Base-by-base conservation (phyloP, 2,888 invertebrate species). In the Troglohyphantes excavatus region DNA sequence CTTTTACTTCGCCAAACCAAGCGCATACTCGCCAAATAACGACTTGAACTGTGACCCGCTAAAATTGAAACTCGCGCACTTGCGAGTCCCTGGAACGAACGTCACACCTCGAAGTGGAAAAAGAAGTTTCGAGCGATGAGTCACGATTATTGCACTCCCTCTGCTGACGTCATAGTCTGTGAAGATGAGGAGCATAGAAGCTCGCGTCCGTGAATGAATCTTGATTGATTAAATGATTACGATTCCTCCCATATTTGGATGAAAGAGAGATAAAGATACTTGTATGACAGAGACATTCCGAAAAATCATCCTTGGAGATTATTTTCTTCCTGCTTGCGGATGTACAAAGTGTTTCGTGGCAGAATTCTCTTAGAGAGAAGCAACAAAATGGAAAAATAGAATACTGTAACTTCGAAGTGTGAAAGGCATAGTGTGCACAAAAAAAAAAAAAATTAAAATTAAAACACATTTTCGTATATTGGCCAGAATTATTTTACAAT, bases 101-200 rank as follows among this genome's bases (percentile, higher is more conserved):
- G 46, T 43, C 46, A 43, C 23, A 23, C 21, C 72, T 43, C 26
- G 23, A 63, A 72, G 46, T 23, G 43, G 26, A 6, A 33, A 46
- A 72, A 72, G 72, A 72, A 72, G 46, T 72, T 72, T 19, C 21
- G 59, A 59, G 72, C 23, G 70, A 23, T 72, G 70, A 72, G 39
- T 72, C 82, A 70, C n/a, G 53, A 53, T n/a, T 53, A 53, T 53
- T 53, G 53, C 53, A 53, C 53, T 53, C 53, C 53, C n/a, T 53
- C 13, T 53, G 13, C n/a, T 53, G 53, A 53, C 53, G 53, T 53
- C 53, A 53, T 53, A 3, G 9, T n/a, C 53, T 13, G 17, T n/a
- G 53, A 53, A 53, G 53, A 53, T 53, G 53, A n/a, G 53, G 53
- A 53, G 6, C 17, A 53, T n/a, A n/a, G n/a, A n/a, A n/a, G 53